A percentile compares a stretch with the other conserved stretches of the same genome.
These are phyloP conservation scores for Ploceus nigricollis DNA, from an alignment of 2,113 vertebrate species.

Conservation along the genomic window DNA sequence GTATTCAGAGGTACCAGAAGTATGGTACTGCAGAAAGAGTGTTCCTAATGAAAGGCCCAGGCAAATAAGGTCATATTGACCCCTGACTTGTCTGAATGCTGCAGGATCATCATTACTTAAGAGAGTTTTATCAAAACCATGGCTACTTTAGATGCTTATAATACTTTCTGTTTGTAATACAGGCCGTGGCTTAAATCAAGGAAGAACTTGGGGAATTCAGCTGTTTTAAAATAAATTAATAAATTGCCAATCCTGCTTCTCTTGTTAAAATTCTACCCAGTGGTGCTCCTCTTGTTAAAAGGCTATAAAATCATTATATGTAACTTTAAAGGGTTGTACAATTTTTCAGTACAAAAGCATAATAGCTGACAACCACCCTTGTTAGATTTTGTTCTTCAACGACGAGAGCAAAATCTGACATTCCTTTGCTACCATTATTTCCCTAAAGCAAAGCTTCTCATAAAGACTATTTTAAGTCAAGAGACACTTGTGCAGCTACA, in stretches of 20 bases:
- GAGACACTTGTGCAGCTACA: background rate
- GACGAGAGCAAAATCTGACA: conserved; percentile 16
- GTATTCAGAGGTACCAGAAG: conserved; percentile 86
- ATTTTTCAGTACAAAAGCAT: conserved; percentile 33
- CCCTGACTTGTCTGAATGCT: conserved; percentile 75
- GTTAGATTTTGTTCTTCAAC: conserved; percentile 32
- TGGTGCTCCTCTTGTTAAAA: conserved; percentile 60
- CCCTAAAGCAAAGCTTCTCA: conserved; percentile 14
- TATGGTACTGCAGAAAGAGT: conserved; percentile 76
- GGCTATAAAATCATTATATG: conserved; percentile 57
- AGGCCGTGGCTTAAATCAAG: conserved; percentile 47
- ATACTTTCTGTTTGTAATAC: conserved; percentile 57
- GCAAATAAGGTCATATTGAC: conserved; percentile 79
- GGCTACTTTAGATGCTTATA: conserved; percentile 44
- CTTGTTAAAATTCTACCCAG: conserved; percentile 43
- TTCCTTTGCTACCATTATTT: conserved; percentile 40
- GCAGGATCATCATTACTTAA: conserved; percentile 75
- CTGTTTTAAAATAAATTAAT: conserved; percentile 56
- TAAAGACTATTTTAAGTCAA: conserved; percentile 44
- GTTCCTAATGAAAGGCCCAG: conserved; percentile 76
- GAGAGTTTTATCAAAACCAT: conserved; percentile 68
- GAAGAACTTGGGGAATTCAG: conserved; percentile 59
- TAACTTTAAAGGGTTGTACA: conserved; percentile 56
- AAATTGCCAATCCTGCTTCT: conserved; percentile 22
- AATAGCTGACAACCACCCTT: conserved; percentile 42